These are phyloP conservation scores for Oithona nana DNA, from an alignment of 2,888 invertebrate species.

Conservation along the genomic window DNA sequence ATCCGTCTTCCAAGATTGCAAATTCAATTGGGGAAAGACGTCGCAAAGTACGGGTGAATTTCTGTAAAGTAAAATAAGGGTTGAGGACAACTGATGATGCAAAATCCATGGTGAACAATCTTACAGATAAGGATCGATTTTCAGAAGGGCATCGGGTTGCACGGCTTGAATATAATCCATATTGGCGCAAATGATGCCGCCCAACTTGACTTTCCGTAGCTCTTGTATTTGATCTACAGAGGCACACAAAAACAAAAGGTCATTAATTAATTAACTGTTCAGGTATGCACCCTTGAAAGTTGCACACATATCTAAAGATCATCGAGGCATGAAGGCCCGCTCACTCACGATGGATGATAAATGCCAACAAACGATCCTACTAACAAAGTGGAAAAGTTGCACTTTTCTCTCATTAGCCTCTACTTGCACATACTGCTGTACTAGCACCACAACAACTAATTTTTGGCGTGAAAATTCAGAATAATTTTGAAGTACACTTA, in stretches of 20 bases:
- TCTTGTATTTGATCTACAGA: slow-evolving; percentile 22
- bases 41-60: slow-evolving; percentile 16
- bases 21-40: slow-evolving; percentile 8
- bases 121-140: slow-evolving; percentile 30
- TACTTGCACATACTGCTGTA: neutral
- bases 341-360: neutral
- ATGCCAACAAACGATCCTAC: no score
- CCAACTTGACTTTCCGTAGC: slow-evolving; percentile 21
- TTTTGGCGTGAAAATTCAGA: no score
- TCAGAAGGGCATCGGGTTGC: slow-evolving; percentile 20
- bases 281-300: neutral
- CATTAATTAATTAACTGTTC: neutral
- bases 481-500: neutral
- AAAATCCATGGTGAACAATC: slow-evolving; percentile 28
- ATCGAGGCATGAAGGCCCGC: neutral
- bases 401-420: neutral
- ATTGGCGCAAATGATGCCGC: slow-evolving; percentile 22
- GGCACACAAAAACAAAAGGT: neutral
- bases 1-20: slow-evolving; percentile 14
- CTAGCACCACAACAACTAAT: neutral
- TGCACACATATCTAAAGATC: neutral
- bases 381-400: neutral
- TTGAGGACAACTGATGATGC: neutral
- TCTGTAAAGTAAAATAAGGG: neutral
- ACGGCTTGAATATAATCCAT: slow-evolving; percentile 21